phyloP scores from a whole-genome alignment of 1,140 invertebrate genomes.

The Helicoverpa armigera region DNA sequence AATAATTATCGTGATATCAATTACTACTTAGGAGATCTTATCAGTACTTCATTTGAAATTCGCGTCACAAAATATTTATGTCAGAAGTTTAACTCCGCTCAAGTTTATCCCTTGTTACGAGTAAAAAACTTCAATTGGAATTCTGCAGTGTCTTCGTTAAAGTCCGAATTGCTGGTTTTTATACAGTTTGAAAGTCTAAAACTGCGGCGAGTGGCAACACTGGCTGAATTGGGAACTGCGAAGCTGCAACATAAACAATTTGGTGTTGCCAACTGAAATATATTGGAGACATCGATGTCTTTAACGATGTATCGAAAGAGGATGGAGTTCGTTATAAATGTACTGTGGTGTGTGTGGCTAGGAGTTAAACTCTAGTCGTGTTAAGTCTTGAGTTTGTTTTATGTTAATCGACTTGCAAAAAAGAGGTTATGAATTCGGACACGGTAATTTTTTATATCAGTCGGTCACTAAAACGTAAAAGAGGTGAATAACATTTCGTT shows the following conservation, averaged over 20 bases:
- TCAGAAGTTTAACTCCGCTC: conserved; percentile 10
- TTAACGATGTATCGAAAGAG: conserved; percentile 30
- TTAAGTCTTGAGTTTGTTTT: too few species aligned
- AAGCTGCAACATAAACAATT: conserved; percentile 32
- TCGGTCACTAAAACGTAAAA: too few species aligned
- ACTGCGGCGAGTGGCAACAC: conserved; percentile 35
- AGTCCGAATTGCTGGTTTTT: conserved; percentile 49
- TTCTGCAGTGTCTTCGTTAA: conserved; percentile 52
- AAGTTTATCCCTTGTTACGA: conserved; percentile 32
- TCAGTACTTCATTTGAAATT: background rate
- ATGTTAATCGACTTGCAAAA: too few species aligned
- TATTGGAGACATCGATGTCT: conserved; percentile 14
- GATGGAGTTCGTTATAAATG: too few species aligned
- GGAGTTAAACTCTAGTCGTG: too few species aligned
- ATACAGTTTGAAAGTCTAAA: conserved; percentile 44
- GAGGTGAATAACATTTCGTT: too few species aligned
- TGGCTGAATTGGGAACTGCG: conserved; percentile 30
- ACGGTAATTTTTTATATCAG: too few species aligned
- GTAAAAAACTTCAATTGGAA: conserved; percentile 41
- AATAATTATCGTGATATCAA: too few species aligned
- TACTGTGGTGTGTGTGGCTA: too few species aligned
- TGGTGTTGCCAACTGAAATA: conserved; percentile 31
- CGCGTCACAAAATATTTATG: background rate
- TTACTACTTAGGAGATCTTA: too few species aligned
- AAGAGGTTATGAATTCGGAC: too few species aligned